Percentiles rank a stretch among this genome's conserved stretches.
These are phyloP conservation scores for Poecilobothrus nobilitatus DNA, from an alignment of 2,888 invertebrate genomes.

Conservation along the genomic window DNA sequence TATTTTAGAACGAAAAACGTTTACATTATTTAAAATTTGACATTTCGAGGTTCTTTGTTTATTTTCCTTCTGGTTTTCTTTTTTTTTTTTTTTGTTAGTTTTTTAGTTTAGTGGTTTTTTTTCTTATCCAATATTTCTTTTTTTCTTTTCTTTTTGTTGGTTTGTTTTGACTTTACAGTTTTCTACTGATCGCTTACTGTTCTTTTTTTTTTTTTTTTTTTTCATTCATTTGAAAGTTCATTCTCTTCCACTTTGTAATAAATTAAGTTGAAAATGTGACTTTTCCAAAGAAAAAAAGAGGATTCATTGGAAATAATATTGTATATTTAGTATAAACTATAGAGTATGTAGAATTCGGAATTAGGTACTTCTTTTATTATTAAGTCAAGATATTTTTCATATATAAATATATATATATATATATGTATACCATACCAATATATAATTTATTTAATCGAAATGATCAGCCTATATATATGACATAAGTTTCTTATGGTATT, in stretches of 20 bases:
- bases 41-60: background rate
- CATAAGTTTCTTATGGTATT: too few relatives aligned
- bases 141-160: background rate
- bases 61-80: background rate
- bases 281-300: background rate
- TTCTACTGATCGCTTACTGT: background rate
- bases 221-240: background rate
- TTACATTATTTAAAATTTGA: slow-evolving; percentile 1
- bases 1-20: background rate
- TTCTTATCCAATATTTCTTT: background rate
- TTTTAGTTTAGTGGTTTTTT: background rate
- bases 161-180: background rate
- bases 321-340: too few relatives aligned
- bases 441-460: too few relatives aligned
- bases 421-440: too few relatives aligned
- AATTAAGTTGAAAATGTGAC: background rate
- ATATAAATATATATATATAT: too few relatives aligned
- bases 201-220: too few relatives aligned
- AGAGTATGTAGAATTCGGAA: too few relatives aligned
- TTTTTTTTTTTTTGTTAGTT: background rate
- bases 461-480: too few relatives aligned
- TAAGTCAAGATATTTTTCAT: too few relatives aligned
- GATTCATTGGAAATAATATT: background rate
- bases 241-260: background rate
- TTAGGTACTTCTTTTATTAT: too few relatives aligned